phyloP scores from a whole-genome alignment of 2,888 invertebrate genomes.

The Deilephila elpenor region DNA sequence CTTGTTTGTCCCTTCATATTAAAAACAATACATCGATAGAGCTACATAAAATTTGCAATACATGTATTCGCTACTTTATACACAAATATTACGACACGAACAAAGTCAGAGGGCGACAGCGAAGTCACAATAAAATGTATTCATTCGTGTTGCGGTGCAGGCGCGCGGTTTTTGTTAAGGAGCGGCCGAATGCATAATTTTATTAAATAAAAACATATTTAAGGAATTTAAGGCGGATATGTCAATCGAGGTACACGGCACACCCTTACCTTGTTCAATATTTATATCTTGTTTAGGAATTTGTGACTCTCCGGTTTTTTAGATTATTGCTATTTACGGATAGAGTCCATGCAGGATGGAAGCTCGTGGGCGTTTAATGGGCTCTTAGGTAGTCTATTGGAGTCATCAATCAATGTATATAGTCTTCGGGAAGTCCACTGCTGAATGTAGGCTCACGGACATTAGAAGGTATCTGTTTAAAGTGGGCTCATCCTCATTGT shows the following conservation, averaged over 20 bases:
- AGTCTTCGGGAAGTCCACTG: too few species aligned
- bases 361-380: too few species aligned
- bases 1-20: too few species aligned
- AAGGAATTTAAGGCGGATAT: slow-evolving; percentile 3
- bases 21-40: too few species aligned
- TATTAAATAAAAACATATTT: slow-evolving; percentile 23
- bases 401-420: too few species aligned
- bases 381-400: too few species aligned
- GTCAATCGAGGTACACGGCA: slow-evolving; percentile 6
- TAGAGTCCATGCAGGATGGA: not conserved
- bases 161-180: slow-evolving; percentile 25
- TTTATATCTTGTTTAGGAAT: slow-evolving; percentile 9
- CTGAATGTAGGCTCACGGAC: too few species aligned
- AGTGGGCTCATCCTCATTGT: too few species aligned
- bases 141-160: slow-evolving; percentile 19
- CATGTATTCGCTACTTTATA: not conserved
- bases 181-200: slow-evolving; percentile 21
- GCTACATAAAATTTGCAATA: not conserved
- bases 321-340: not conserved
- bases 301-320: not conserved
- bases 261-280: slow-evolving; percentile 9
- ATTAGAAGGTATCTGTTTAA: too few species aligned
- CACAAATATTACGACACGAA: slow-evolving; percentile 5
- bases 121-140: slow-evolving; percentile 6
- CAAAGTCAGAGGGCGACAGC: slow-evolving; percentile 11